A percentile compares a stretch with the other conserved stretches of the same genome.
Conservation (phyloP, 2,797 vertebrate species). For the Poecilia velifera region DNA sequence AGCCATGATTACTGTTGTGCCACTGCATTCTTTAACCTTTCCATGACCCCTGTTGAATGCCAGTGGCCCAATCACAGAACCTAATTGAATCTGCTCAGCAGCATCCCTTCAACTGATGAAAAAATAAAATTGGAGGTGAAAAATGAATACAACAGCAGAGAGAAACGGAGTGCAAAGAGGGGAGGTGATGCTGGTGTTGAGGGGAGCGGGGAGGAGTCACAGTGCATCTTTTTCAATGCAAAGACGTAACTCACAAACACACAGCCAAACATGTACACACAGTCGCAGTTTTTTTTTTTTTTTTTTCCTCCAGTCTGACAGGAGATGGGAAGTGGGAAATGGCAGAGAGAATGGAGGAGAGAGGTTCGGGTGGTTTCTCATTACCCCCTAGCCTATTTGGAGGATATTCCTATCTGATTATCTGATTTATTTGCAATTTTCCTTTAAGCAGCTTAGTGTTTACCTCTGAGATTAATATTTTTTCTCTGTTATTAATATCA, state of each 20-base stretch:
- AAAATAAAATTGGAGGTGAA: slow-evolving; percentile 86
- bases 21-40: slow-evolving; percentile 88
- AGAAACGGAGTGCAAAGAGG: slow-evolving; percentile 27
- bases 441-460: slow-evolving; percentile 82
- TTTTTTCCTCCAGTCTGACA: slow-evolving; percentile 61
- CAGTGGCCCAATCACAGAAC: slow-evolving; percentile 85
- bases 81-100: slow-evolving; percentile 85
- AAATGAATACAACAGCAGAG: slow-evolving; percentile 78
- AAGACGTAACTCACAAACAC: slow-evolving; percentile 60
- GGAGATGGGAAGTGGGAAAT: slow-evolving; percentile 55
- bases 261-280: slow-evolving; percentile 54
- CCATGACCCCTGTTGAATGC: slow-evolving; percentile 83
- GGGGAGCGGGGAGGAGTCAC: slow-evolving; percentile 23
- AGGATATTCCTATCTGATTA: slow-evolving; percentile 81
- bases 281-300: slow-evolving; percentile 51
- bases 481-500: slow-evolving; percentile 81
- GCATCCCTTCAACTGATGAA: slow-evolving; percentile 77
- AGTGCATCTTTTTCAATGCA: slow-evolving; percentile 64
- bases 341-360: slow-evolving; percentile 38
- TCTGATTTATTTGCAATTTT: slow-evolving; percentile 84
- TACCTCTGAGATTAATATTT: slow-evolving; percentile 84
- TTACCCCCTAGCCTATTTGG: slow-evolving; percentile 74
- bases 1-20: slow-evolving; percentile 86
- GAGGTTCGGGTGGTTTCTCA: slow-evolving; percentile 70
- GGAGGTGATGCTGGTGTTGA: slow-evolving; percentile 22